Evolutionary conservation across 2,113 vertebrate species (phyloP).

Genomic region (Tyto alba): DNA sequence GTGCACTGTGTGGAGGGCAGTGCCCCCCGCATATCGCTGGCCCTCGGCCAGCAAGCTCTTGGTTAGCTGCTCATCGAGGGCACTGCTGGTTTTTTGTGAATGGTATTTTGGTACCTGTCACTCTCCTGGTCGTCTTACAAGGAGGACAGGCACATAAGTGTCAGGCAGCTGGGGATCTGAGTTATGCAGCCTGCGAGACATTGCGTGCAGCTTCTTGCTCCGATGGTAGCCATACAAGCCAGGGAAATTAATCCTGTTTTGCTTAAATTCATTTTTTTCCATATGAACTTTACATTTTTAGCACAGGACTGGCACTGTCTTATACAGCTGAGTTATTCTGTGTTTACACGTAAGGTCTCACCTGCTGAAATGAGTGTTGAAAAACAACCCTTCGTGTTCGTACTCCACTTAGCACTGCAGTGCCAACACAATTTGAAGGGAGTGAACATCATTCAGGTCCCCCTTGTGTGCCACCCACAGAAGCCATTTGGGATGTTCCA

Average conservation of each 20-base stretch:
- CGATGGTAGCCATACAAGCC: background rate
- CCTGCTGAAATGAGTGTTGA: background rate
- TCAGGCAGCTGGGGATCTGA: background rate
- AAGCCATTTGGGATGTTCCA: background rate
- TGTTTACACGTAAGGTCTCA: background rate
- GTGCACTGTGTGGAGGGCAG: background rate
- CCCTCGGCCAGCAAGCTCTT: background rate
- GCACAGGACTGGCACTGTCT: background rate
- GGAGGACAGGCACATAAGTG: background rate
- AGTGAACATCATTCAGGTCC: rapidly evolving
- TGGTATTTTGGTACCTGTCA: background rate
- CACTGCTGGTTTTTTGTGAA: background rate
- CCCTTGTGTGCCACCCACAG: background rate
- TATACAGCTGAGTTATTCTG: background rate
- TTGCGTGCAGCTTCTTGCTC: background rate
- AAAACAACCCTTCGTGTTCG: background rate
- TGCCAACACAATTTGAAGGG: background rate
- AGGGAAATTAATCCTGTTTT: background rate
- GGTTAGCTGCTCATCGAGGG: background rate
- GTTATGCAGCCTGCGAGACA: rapidly evolving
- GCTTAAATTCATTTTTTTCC: background rate
- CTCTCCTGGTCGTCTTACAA: no score
- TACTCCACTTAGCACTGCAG: background rate
- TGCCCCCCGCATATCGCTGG: background rate
- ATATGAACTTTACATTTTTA: background rate